phyloP scores from a whole-genome alignment of 2,113 vertebrate genomes.

The Oplegnathus fasciatus region DNA sequence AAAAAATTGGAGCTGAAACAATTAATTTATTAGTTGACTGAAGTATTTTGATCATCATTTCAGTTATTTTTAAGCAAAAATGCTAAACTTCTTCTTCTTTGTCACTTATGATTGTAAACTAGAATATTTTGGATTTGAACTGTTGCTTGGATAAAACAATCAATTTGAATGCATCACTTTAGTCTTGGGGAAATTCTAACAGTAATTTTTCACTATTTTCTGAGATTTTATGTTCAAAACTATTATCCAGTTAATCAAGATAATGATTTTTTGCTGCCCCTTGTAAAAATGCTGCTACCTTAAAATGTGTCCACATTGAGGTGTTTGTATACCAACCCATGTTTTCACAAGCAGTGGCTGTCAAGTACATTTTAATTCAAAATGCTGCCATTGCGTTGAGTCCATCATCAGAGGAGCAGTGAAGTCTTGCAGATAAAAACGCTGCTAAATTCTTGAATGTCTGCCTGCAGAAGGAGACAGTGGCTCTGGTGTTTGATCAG shows the following conservation, averaged over 20 bases:
- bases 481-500: conserved; percentile 20
- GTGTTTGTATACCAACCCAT: too few species aligned
- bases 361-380: not conserved
- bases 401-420: not conserved
- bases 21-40: too few species aligned
- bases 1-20: not conserved
- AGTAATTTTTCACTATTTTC: not conserved
- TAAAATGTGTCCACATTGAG: not conserved
- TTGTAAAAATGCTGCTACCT: not conserved
- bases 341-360: not conserved
- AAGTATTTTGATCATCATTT: too few species aligned
- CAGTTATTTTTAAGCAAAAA: too few species aligned
- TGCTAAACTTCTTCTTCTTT: not conserved
- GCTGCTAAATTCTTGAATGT: not conserved
- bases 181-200: too few species aligned
- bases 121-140: not conserved
- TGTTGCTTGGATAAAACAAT: not conserved
- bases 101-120: not conserved
- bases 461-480: conserved; percentile 12
- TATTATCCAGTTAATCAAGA: not conserved
- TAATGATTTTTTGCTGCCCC: not conserved
- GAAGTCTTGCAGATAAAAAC: not conserved
- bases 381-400: not conserved
- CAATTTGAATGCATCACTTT: too few species aligned
- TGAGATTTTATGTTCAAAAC: not conserved